Evolutionary conservation across 2,888 invertebrate genomes (phyloP).

Genomic region (Meandrusa payeni): DNA sequence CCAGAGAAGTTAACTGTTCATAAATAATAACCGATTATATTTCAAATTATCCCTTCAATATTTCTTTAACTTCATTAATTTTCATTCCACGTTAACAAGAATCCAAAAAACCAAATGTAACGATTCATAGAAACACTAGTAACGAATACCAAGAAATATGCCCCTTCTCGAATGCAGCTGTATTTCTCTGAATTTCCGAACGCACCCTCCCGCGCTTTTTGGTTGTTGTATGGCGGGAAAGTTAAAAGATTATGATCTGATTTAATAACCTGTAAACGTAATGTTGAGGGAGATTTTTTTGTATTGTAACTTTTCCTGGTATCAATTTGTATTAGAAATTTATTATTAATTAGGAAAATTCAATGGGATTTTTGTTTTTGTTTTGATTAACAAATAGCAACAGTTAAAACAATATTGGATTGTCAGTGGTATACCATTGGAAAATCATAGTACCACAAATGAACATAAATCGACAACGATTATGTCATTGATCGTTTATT

Average conservation of each 20-base stretch:
- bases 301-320: conserved; percentile 1
- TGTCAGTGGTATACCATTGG: too few relatives aligned
- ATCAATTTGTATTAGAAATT: not conserved
- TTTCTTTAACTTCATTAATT: conserved; percentile 4
- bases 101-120: conserved; percentile 31
- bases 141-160: conserved; percentile 22
- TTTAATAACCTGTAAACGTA: not conserved
- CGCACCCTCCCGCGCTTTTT: conserved; percentile 35
- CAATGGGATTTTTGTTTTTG: too few relatives aligned
- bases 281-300: not conserved
- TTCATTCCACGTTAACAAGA: conserved; percentile 24
- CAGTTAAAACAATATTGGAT: too few relatives aligned
- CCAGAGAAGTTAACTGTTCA: too few relatives aligned
- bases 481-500: too few relatives aligned
- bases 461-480: too few relatives aligned
- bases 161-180: conserved; percentile 27
- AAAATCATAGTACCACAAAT: too few relatives aligned
- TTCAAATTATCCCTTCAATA: too few relatives aligned
- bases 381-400: too few relatives aligned
- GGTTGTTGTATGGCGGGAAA: conserved; percentile 14
- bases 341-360: too few relatives aligned
- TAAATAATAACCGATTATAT: too few relatives aligned
- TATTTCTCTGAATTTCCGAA: conserved; percentile 36
- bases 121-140: conserved; percentile 26
- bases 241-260: conserved; percentile 12